A percentile compares a stretch with the other conserved stretches of the same genome.
Conservation (phyloP, 2,888 invertebrate genomes). For the Drosophila picticornis region DNA sequence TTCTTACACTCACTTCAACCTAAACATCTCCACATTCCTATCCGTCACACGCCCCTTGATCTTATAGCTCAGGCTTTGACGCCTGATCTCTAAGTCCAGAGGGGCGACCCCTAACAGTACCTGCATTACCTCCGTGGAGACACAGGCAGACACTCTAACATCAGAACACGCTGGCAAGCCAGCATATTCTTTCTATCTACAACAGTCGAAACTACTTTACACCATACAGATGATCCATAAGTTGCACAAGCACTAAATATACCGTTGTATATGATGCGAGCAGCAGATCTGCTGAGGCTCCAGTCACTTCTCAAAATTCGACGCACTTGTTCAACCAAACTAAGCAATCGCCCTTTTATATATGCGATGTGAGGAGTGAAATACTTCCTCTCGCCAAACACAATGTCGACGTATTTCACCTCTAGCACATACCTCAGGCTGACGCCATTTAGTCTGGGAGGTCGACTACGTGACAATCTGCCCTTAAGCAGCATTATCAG, state of each 20-base stretch:
- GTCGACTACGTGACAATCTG: constrained; percentile 8
- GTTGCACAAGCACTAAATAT: constrained; percentile 29
- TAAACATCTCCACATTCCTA: constrained; percentile 13
- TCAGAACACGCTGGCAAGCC: constrained; percentile 10
- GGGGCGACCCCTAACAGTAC: constrained; percentile 8
- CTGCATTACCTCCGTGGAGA: constrained; percentile 28
- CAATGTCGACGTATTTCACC: constrained; percentile 9
- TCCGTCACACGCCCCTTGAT: constrained; percentile 5
- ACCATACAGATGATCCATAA: constrained; percentile 31
- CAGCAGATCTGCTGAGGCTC: constrained; percentile 19
- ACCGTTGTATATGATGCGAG: constrained; percentile 7
- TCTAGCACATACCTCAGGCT: constrained; percentile 6
- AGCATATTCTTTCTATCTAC: constrained; percentile 17
- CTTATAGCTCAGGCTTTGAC: constrained; percentile 4
- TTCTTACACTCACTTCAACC: constrained; percentile 4
- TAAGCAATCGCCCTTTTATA: constrained; percentile 5
- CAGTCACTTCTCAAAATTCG: constrained; percentile 25
- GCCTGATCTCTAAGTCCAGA: constrained; percentile 15
- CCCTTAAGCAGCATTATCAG: constrained; percentile 35
- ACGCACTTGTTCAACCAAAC: constrained; percentile 20
- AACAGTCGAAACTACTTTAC: neutral
- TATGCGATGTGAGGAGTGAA: constrained; percentile 5
- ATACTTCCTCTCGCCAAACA: constrained; percentile 7
- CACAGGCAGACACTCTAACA: constrained; percentile 22
- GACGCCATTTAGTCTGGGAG: constrained; percentile 5